These are phyloP conservation scores for Tetranychus piercei DNA, from an alignment of 2,888 invertebrate genomes.

Conservation along the genomic window DNA sequence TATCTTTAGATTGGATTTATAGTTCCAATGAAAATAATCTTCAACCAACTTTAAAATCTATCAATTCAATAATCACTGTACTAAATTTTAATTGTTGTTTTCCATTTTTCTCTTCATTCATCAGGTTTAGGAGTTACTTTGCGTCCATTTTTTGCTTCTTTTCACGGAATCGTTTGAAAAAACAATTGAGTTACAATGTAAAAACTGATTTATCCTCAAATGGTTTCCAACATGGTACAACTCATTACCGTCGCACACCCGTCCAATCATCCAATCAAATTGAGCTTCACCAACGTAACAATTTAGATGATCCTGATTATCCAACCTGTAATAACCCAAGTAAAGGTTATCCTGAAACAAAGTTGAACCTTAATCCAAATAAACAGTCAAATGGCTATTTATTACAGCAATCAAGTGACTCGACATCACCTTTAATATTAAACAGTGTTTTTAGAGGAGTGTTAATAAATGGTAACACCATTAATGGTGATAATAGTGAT, in stretches of 20 bases:
- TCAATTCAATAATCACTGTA: background rate
- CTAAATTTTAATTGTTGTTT: background rate
- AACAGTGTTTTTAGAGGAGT: background rate
- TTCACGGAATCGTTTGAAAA: background rate
- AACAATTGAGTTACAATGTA: background rate
- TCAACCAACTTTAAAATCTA: too few species aligned
- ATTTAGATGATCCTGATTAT: background rate
- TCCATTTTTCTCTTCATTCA: background rate
- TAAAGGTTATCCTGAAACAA: background rate
- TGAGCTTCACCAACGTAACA: constrained; percentile 4
- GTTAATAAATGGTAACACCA: too few species aligned
- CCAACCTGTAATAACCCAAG: background rate
- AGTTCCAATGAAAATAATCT: too few species aligned
- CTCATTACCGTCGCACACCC: background rate
- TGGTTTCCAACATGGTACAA: constrained; percentile 2
- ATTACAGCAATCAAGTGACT: background rate
- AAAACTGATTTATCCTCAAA: constrained; percentile 1
- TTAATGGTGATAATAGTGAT: background rate
- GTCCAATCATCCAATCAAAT: background rate
- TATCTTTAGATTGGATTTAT: too few species aligned
- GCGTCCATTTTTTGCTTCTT: constrained; percentile 4
- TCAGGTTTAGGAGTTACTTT: background rate
- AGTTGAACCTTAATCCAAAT: background rate
- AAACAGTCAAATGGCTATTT: background rate
- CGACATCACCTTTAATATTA: background rate